Base-by-base conservation (phyloP, 2,888 invertebrate genomes). In the Allacma fusca region DNA sequence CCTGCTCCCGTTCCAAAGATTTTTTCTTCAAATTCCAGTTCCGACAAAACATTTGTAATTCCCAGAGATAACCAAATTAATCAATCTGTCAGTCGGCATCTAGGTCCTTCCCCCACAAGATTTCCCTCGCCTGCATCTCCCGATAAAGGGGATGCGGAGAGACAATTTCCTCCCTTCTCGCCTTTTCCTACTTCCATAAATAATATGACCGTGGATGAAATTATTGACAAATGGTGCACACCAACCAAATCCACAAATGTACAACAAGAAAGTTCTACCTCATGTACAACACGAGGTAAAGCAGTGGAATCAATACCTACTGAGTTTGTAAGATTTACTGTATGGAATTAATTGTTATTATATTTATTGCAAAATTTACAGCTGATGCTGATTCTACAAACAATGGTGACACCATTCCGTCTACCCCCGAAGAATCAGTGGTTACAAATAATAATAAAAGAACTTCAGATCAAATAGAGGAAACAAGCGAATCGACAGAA, bases 121-220 rank as follows among this genome's bases (percentile, higher is more conserved):
- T 50, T 50, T n/a, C 50, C 50, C 5, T 50, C n/a, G 16, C 5
- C 50, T 12, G 50, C 50, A 2, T 19, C 50, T n/a, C 16, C n/a
- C 19, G 50, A 50, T n/a, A 50, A 50, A 50, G 16, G 2, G 16
- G 50, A 50, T 2, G 19, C 16, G 7, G 50, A 50, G 16, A 50
- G 50, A 12, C 19, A 5, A 50, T 50, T 50, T 50, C n/a, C 9
- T 50, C 50, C 50, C 19, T 16, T 19, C n/a, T n/a, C 50, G n/a
- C 50, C 16, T 1, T 50, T 50, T n/a, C 9, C 50, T 16, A 13
- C 50, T 19, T 50, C 62, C 2, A 1, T 62, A 62, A 62, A 62
- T 23, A 62, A 62, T 26, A 62, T 62, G 62, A 62, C 62, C 1
- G 62, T 62, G 9, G 62, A 62, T 24, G 62, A 62, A 62, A 62